Evolutionary conservation across 92 coral and sea anemone species (phyloP).

Genomic region (Ricordea florida): DNA sequence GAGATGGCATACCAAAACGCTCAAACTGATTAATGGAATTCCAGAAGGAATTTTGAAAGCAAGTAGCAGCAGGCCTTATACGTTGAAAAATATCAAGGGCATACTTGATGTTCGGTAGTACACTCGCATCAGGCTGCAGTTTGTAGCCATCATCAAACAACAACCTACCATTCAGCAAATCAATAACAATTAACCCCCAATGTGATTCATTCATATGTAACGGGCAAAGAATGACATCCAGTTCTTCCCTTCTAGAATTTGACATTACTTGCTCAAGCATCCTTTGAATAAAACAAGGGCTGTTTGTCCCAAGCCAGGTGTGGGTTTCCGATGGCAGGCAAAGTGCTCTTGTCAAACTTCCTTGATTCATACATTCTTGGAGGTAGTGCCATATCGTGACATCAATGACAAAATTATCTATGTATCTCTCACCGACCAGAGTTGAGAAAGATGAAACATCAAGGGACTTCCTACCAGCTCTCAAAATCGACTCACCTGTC

Average conservation of each 20-base stretch:
- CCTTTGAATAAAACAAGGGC: constrained; percentile 18
- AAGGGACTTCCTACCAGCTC: constrained; percentile 29
- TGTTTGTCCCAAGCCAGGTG: too few relatives aligned
- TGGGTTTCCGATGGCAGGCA: too few relatives aligned
- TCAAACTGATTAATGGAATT: neutral
- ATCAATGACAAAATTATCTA: constrained; percentile 62
- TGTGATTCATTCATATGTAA: constrained; percentile 37
- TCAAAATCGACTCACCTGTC: too few relatives aligned
- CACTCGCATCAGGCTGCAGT: neutral
- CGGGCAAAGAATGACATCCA: constrained; percentile 22
- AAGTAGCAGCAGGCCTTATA: neutral
- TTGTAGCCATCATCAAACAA: constrained; percentile 35
- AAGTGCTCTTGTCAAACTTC: too few relatives aligned
- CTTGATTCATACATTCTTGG: neutral
- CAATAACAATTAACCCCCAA: constrained; percentile 40
- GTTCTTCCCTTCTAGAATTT: constrained; percentile 1
- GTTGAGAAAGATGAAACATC: constrained; percentile 36
- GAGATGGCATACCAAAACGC: constrained; percentile 64
- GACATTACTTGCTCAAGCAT: constrained; percentile 6
- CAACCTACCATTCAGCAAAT: constrained; percentile 4
- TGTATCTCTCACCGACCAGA: constrained; percentile 27
- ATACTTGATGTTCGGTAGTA: constrained; percentile 9
- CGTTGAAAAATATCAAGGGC: constrained; percentile 20
- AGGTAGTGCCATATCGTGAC: neutral
- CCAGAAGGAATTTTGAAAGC: constrained; percentile 31